phyloP scores from a whole-genome alignment of 2,888 invertebrate species.

The Scaptomyza flava region DNA sequence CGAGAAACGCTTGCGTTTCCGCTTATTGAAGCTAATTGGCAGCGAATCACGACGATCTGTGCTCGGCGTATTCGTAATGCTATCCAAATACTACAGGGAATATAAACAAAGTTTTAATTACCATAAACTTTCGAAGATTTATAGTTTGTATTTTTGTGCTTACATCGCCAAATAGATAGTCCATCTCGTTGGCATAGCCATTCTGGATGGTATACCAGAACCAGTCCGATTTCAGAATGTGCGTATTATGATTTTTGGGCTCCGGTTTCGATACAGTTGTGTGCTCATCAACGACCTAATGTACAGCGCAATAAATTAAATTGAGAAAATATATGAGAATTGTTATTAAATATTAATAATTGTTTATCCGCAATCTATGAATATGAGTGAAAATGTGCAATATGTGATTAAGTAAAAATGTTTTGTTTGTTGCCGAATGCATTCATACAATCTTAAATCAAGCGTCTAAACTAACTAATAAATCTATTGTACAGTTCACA shows the following conservation, averaged over 20 bases:
- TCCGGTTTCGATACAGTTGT: slow-evolving; percentile 89
- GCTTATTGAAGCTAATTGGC: slow-evolving; percentile 85
- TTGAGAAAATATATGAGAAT: not conserved
- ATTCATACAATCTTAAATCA: slow-evolving; percentile 51
- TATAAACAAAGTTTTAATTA: not conserved
- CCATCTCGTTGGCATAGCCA: slow-evolving; percentile 95
- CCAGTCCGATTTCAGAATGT: slow-evolving; percentile 96
- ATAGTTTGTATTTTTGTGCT: slow-evolving; percentile 81
- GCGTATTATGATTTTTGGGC: slow-evolving; percentile 88
- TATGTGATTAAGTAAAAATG: slow-evolving; percentile 59
- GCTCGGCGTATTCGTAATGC: slow-evolving; percentile 84
- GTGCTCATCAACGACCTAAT: slow-evolving; percentile 93
- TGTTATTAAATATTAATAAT: not conserved
- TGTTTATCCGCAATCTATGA: not conserved
- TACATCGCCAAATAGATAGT: slow-evolving; percentile 94
- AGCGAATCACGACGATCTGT: slow-evolving; percentile 86
- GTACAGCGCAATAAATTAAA: not conserved
- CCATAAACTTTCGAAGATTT: not conserved
- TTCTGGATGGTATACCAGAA: slow-evolving; percentile 99
- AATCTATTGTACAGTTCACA: slow-evolving; percentile 57
- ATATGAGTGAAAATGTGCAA: slow-evolving; percentile 16
- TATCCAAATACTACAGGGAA: slow-evolving; percentile 81
- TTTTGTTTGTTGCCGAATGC: slow-evolving; percentile 71
- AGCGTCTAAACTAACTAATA: slow-evolving; percentile 61
- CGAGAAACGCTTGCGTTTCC: slow-evolving; percentile 92